Conservation (phyloP, 2,797 vertebrate species). For the Xerus rutilus region DNA sequence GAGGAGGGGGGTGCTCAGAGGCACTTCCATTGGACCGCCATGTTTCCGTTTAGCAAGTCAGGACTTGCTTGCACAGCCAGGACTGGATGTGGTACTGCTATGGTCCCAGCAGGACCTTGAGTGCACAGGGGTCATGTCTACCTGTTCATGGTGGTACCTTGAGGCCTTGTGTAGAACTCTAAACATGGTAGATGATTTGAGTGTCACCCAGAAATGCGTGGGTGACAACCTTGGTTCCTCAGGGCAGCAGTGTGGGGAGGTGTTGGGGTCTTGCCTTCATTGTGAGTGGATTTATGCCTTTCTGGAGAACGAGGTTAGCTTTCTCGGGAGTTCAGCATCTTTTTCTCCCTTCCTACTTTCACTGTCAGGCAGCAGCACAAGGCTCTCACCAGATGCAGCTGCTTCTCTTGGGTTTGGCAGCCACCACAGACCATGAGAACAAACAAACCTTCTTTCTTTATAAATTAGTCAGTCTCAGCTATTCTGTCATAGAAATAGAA, state of each 20-base stretch:
- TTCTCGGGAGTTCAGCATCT: no score
- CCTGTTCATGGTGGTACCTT: rapidly evolving
- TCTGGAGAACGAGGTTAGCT: background rate
- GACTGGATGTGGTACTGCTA: background rate
- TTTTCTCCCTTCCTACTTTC: background rate
- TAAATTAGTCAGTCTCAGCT: background rate
- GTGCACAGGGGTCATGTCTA: rapidly evolving
- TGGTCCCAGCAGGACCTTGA: background rate
- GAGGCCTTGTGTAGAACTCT: background rate
- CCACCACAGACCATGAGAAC: background rate
- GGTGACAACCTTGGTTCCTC: background rate
- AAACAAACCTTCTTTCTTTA: background rate
- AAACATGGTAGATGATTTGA: no score
- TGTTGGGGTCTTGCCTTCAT: background rate
- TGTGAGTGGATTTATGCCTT: background rate
- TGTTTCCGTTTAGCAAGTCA: background rate
- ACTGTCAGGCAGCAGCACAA: background rate
- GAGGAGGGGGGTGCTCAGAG: background rate
- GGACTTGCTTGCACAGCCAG: background rate
- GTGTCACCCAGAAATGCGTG: no score
- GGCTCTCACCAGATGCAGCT: background rate
- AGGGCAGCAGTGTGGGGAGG: background rate
- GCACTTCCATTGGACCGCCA: background rate
- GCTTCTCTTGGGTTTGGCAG: background rate
- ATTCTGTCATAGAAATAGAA: background rate